Percentiles rank a stretch among this genome's conserved stretches.
Conservation (phyloP, 2,113 vertebrate species). For the Ornithorhynchus anatinus region DNA sequence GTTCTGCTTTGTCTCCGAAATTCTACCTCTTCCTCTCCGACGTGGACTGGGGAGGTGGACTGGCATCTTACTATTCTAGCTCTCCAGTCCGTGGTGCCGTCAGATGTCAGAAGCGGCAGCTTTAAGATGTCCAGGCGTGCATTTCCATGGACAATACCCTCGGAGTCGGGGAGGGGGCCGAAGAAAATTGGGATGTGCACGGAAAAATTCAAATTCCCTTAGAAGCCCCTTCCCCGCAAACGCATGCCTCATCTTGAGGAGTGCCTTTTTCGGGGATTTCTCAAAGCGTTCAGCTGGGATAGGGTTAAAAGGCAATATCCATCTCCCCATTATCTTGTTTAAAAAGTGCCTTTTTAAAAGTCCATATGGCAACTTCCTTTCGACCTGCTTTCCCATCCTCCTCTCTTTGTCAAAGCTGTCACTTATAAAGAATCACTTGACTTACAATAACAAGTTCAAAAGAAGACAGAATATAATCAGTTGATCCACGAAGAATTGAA, state of each 20-base stretch:
- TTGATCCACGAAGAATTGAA: conserved; percentile 95
- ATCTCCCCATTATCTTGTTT: conserved; percentile 80
- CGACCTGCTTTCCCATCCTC: conserved; percentile 92
- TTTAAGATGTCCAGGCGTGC: too few relatives aligned
- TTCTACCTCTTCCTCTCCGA: too few relatives aligned
- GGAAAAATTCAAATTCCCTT: too few relatives aligned
- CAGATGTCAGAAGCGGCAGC: conserved; percentile 40
- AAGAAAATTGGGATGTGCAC: too few relatives aligned
- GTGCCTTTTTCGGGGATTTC: conserved; percentile 33
- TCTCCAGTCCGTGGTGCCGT: not conserved
- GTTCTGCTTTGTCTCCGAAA: conserved; percentile 52
- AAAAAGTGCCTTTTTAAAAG: conserved; percentile 90
- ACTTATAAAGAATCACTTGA: conserved; percentile 99
- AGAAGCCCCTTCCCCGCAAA: too few relatives aligned
- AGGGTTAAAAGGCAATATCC: conserved; percentile 75
- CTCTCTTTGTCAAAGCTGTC: conserved; percentile 94
- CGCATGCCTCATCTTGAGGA: too few relatives aligned
- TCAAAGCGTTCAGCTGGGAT: conserved; percentile 49
- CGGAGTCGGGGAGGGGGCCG: too few relatives aligned
- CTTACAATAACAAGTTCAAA: conserved; percentile 98
- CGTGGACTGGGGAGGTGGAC: too few relatives aligned
- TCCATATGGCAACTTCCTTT: conserved; percentile 97
- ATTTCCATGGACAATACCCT: too few relatives aligned
- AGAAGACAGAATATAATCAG: conserved; percentile 92
- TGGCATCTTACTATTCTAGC: conserved; percentile 38